Conservation (phyloP, 2,888 invertebrate species). For the Glyphotaelius pellucidus region DNA sequence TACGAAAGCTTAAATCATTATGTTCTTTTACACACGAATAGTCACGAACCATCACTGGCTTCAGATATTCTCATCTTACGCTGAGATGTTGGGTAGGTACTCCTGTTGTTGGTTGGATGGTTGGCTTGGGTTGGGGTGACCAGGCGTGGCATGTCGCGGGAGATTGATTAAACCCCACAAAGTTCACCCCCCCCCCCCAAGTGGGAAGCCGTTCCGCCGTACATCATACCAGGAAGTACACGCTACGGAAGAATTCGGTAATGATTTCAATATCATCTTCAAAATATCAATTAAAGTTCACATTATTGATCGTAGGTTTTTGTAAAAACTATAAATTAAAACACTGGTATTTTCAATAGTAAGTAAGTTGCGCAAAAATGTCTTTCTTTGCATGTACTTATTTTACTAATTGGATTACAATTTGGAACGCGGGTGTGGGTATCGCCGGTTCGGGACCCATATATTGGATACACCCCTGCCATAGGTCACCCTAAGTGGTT, state of each 20-base stretch:
- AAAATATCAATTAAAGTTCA: too few species aligned
- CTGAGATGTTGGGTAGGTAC: background rate
- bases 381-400: too few species aligned
- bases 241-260: background rate
- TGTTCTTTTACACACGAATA: background rate
- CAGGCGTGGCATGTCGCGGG: slow-evolving; percentile 57
- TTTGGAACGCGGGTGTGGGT: too few species aligned
- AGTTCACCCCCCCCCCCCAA: slow-evolving; percentile 34
- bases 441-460: too few species aligned
- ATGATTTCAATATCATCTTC: background rate
- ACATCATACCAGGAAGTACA: slow-evolving; percentile 41
- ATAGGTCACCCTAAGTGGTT: too few species aligned
- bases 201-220: slow-evolving; percentile 47
- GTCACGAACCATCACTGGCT: background rate
- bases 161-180: slow-evolving; percentile 63
- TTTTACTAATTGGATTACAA: too few species aligned
- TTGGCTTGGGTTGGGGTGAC: slow-evolving; percentile 33
- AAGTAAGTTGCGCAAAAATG: too few species aligned
- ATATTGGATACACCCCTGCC: too few species aligned
- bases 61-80: background rate
- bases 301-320: too few species aligned
- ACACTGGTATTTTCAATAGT: too few species aligned
- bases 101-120: background rate
- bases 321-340: too few species aligned
- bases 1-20: background rate